These are phyloP conservation scores for Callocephalon fimbriatum DNA, from an alignment of 2,113 vertebrate species.

Conservation along the genomic window DNA sequence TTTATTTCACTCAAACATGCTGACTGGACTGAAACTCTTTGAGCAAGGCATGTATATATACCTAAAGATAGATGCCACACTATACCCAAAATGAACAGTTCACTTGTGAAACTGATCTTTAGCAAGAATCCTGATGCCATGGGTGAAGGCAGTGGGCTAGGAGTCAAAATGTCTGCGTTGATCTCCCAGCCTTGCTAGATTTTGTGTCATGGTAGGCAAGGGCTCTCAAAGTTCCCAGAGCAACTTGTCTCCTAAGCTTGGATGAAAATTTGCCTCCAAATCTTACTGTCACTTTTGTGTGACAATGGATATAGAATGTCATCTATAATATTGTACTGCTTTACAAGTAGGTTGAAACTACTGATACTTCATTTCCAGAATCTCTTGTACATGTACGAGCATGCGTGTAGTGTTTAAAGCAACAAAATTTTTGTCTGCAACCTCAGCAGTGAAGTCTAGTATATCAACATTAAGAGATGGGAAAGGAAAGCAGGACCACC, in stretches of 20 bases:
- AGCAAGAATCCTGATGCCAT: accelerated
- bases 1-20: not conserved
- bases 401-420: not conserved
- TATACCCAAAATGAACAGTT: not conserved
- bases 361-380: not conserved
- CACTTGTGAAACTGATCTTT: not conserved
- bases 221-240: not conserved
- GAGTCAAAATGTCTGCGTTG: not conserved
- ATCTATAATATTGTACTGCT: accelerated
- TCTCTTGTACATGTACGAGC: accelerated
- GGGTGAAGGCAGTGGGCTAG: not conserved
- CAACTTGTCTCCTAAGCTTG: not conserved
- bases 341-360: not conserved
- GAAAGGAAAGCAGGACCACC: not conserved
- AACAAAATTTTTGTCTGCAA: not conserved
- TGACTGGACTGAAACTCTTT: not conserved
- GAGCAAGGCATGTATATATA: not conserved
- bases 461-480: not conserved
- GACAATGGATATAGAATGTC: not conserved
- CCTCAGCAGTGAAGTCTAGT: not conserved
- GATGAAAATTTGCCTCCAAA: not conserved
- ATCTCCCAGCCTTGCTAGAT: not conserved
- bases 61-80: not conserved
- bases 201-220: not conserved
- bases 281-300: not conserved